Percentiles rank a stretch among this genome's conserved stretches.
These are phyloP conservation scores for Spheniscus humboldti DNA, from an alignment of 2,797 vertebrate genomes.

Conservation along the genomic window DNA sequence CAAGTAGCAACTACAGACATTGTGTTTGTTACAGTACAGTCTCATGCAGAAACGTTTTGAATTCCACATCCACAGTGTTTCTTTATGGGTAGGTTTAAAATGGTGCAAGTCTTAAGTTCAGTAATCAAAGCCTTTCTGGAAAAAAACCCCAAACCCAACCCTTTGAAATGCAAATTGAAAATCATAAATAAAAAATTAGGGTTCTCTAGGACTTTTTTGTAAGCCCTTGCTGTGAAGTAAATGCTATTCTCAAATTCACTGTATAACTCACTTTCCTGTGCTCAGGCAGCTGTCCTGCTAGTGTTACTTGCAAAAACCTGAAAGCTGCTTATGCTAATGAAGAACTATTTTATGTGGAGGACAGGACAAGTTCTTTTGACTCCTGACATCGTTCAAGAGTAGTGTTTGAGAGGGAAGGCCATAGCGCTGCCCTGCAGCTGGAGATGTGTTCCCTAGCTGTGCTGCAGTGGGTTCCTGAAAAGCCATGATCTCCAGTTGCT, in stretches of 20 bases:
- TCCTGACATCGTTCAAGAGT: not conserved
- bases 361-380: not conserved
- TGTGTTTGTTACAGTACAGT: not conserved
- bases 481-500: not conserved
- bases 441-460: not conserved
- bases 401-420: not conserved
- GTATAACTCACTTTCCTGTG: not conserved
- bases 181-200: not conserved
- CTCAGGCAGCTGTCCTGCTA: not conserved
- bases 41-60: not conserved
- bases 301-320: not conserved
- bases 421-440: not conserved
- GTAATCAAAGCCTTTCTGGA: not conserved
- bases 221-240: not conserved
- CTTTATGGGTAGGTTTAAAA: not conserved
- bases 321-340: not conserved
- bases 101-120: not conserved
- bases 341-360: not conserved
- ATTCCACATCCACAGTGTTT: not conserved
- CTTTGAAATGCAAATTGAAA: not conserved
- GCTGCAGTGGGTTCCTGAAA: not conserved
- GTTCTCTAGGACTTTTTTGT: not conserved
- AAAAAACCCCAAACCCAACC: not conserved
- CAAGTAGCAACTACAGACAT: not conserved
- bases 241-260: not conserved